These are phyloP conservation scores for Leptodactylus fuscus DNA, from an alignment of 2,113 vertebrate species.

Conservation along the genomic window DNA sequence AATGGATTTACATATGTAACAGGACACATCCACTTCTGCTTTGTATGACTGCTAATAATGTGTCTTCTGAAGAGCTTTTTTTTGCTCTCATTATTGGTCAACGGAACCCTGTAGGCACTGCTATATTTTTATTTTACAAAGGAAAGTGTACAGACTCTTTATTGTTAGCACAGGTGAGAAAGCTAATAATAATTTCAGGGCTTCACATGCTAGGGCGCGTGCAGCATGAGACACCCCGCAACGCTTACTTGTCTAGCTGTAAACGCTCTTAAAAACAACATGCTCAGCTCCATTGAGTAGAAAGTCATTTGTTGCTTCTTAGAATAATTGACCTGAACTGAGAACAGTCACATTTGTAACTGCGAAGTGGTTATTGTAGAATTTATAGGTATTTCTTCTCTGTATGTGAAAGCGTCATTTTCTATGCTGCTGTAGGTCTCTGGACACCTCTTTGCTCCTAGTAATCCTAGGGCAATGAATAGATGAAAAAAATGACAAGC, in stretches of 20 bases:
- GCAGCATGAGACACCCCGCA: neutral
- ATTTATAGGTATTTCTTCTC: slow-evolving; percentile 33
- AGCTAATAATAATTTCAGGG: slow-evolving; percentile 15
- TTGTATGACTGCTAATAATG: neutral
- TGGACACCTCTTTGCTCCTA: neutral
- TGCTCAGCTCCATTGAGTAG: neutral
- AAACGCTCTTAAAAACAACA: slow-evolving; percentile 30
- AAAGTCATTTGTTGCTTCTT: slow-evolving; percentile 48
- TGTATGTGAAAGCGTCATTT: slow-evolving; percentile 10
- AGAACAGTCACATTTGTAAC: slow-evolving; percentile 22
- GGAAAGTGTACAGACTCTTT: neutral
- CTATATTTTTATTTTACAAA: neutral
- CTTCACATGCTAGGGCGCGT: slow-evolving; percentile 14
- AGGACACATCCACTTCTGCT: neutral
- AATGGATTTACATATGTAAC: neutral
- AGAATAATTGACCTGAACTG: slow-evolving; percentile 36
- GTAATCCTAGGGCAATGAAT: neutral
- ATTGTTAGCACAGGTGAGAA: slow-evolving; percentile 15
- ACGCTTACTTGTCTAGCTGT: neutral
- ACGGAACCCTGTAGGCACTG: neutral
- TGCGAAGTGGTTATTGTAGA: slow-evolving; percentile 25
- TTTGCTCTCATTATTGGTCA: slow-evolving; percentile 5
- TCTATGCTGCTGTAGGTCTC: neutral
- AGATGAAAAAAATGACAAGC: neutral
- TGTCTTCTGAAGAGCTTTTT: neutral